phyloP scores from a whole-genome alignment of 2,113 vertebrate species.

The Nothoprocta perdicaria region DNA sequence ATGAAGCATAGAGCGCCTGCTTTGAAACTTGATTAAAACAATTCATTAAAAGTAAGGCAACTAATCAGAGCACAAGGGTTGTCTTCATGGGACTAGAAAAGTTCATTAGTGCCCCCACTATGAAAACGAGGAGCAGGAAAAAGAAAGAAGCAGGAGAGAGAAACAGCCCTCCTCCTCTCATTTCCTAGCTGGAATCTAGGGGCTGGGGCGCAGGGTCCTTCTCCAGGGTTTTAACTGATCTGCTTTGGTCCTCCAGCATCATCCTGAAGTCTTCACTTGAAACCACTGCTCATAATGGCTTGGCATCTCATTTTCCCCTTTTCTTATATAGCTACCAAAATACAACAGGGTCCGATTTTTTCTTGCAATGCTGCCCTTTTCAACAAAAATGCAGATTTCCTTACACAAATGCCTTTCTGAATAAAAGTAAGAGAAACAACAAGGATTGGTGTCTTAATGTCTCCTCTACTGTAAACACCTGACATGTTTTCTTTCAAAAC shows the following conservation, averaged over 20 bases:
- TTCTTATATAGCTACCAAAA: not conserved
- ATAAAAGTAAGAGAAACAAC: not conserved
- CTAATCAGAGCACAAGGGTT: conserved; percentile 63
- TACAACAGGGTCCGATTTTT: not conserved
- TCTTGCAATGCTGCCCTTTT: not conserved
- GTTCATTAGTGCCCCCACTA: conserved; percentile 57
- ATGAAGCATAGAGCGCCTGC: conserved; percentile 73
- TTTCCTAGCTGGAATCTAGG: not conserved
- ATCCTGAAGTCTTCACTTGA: not conserved
- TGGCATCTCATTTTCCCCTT: not conserved
- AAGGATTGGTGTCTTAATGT: not conserved
- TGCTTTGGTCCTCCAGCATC: conserved; percentile 11
- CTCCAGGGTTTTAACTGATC: conserved; percentile 9
- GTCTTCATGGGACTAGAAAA: conserved; percentile 69
- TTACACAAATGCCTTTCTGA: not conserved
- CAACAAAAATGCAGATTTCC: not conserved
- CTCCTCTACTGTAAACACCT: not conserved
- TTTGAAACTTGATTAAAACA: conserved; percentile 80
- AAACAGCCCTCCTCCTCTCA: not conserved
- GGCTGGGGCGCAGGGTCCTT: not conserved
- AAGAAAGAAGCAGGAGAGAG: conserved; percentile 4
- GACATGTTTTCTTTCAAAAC: not conserved
- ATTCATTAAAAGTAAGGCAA: conserved; percentile 74
- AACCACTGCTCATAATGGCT: not conserved
- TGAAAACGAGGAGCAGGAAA: conserved; percentile 8